Evolutionary conservation across 2,888 invertebrate genomes (phyloP).

Genomic region (Brachypterus glaber): DNA sequence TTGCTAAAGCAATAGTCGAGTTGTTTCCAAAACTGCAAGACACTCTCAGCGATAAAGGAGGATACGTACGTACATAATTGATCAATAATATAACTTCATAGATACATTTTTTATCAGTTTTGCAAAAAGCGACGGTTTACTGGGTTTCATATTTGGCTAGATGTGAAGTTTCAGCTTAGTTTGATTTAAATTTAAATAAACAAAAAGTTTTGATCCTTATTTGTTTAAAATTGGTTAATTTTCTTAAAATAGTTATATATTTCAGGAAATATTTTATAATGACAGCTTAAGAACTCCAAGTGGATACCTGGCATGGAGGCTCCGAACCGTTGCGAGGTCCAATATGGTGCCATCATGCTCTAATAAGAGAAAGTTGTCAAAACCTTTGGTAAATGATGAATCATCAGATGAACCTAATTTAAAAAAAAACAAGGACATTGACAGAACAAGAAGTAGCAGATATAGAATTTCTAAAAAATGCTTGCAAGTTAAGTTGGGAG

Average conservation of each 20-base stretch:
- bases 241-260: no score
- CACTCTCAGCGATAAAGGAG: background rate
- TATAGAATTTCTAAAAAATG: background rate
- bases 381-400: no score
- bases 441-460: background rate
- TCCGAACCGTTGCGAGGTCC: background rate
- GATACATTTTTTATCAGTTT: no score
- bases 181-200: background rate
- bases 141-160: no score
- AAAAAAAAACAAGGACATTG: background rate
- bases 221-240: no score
- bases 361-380: no score
- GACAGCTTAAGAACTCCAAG: background rate
- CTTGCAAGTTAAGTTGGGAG: no score
- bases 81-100: no score
- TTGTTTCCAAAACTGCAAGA: background rate
- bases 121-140: no score
- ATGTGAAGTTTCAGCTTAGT: no score
- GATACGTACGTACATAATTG: background rate
- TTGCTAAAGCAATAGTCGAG: background rate
- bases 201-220: background rate
- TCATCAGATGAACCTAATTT: no score
- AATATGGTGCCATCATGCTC: background rate
- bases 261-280: background rate
- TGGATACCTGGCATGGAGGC: background rate